phyloP scores from a whole-genome alignment of 2,113 vertebrate genomes.

The Amazona vittata region DNA sequence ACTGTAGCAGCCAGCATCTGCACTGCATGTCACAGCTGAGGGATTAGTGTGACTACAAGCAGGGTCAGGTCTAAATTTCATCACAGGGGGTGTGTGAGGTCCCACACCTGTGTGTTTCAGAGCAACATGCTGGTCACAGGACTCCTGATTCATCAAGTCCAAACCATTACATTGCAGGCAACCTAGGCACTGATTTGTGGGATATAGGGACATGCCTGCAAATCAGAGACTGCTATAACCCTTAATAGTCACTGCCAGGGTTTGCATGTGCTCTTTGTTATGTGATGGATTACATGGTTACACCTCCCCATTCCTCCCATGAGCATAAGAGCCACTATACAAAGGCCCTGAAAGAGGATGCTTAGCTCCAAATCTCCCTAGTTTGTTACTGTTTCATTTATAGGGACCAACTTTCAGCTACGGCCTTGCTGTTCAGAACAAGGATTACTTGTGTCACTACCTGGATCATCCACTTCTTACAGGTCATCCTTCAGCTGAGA shows the following conservation, averaged over 20 bases:
- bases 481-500: neutral
- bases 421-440: neutral
- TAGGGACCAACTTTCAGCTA: neutral
- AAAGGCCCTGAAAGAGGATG: neutral
- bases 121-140: neutral
- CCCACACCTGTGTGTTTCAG: neutral
- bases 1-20: neutral
- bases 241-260: neutral
- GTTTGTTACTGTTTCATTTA: neutral
- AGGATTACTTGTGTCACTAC: neutral
- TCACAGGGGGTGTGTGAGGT: neutral
- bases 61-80: neutral
- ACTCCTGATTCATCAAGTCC: neutral
- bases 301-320: neutral
- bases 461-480: accelerated
- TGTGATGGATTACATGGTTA: neutral
- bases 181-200: neutral
- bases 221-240: neutral
- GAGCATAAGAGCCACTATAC: neutral
- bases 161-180: neutral
- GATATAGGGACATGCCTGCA: neutral
- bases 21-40: neutral
- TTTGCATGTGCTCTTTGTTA: neutral
- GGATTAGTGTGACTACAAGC: neutral
- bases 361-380: neutral